phyloP scores from a whole-genome alignment of 2,888 invertebrate species.

The Euplagia quadripunctaria region DNA sequence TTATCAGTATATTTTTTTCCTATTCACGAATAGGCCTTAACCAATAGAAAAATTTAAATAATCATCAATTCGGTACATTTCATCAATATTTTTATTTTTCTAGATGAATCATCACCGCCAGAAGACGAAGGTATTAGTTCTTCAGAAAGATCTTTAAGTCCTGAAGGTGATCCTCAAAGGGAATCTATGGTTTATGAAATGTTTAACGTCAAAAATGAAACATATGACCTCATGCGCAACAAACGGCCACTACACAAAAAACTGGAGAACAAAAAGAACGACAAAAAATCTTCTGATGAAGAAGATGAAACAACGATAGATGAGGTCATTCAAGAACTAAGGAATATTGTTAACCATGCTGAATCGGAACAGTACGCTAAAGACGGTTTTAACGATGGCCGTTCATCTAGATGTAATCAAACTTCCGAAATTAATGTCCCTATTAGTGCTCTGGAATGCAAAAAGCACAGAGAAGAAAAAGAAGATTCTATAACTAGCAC shows the following conservation, averaged over 20 bases:
- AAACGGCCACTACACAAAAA: conserved; percentile 79
- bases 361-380: conserved; percentile 90
- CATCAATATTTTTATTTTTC: conserved; percentile 46
- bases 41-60: background rate
- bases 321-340: conserved; percentile 94
- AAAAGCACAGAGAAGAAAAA: conserved; percentile 73
- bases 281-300: conserved; percentile 86
- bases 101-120: conserved; percentile 91
- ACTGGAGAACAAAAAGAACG: conserved; percentile 70
- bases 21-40: no score
- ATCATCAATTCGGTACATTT: background rate
- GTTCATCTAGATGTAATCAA: conserved; percentile 76
- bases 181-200: conserved; percentile 89
- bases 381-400: conserved; percentile 67
- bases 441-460: conserved; percentile 69
- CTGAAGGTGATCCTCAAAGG: conserved; percentile 89
- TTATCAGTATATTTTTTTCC: no score
- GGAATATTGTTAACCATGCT: conserved; percentile 94
- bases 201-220: conserved; percentile 88
- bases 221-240: conserved; percentile 81
- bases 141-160: conserved; percentile 93
- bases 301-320: conserved; percentile 95
- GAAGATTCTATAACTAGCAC: conserved; percentile 87
- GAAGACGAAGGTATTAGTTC: conserved; percentile 97
- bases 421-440: conserved; percentile 80